A percentile compares a stretch with the other conserved stretches of the same genome.
Evolutionary conservation across 2,113 vertebrate species (phyloP).

Genomic region (Saimiri boliviensis): DNA sequence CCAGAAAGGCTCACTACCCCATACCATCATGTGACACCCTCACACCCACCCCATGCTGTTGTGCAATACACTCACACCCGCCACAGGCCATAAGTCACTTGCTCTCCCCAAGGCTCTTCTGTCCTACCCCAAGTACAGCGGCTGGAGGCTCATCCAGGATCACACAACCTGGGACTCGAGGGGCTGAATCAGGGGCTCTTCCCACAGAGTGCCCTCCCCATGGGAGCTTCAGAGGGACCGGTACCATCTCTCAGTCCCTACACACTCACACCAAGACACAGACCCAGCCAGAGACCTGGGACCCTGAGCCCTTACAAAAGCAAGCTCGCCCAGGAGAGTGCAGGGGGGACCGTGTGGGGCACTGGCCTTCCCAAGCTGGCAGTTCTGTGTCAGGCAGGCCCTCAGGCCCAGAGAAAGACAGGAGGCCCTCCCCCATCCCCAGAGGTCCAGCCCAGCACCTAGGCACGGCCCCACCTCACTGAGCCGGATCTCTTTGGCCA

Average conservation of each 20-base stretch:
- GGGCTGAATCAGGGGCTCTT: not conserved
- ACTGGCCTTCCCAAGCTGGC: rapidly evolving
- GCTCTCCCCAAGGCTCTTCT: not conserved
- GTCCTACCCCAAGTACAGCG: not conserved
- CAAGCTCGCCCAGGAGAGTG: rapidly evolving
- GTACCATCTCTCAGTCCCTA: not conserved
- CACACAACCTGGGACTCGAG: not conserved
- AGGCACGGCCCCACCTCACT: slow-evolving; percentile 90
- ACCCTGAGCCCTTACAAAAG: rapidly evolving
- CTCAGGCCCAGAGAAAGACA: not conserved
- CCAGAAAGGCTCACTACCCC: not conserved
- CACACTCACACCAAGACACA: not conserved
- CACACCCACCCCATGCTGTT: not conserved
- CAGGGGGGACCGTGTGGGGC: not conserved
- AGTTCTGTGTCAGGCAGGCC: not conserved
- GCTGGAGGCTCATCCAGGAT: not conserved
- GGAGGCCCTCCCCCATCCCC: not conserved
- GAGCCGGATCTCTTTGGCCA: slow-evolving; percentile 98
- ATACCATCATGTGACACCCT: not conserved
- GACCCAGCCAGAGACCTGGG: not conserved
- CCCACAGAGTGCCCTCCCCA: not conserved
- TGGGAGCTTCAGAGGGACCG: too few species aligned
- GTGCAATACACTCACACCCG: not conserved
- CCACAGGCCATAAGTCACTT: not conserved
- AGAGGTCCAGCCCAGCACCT: rapidly evolving